phyloP scores from a whole-genome alignment of 2,888 invertebrate genomes.

The Chrysomela aeneicollis region DNA sequence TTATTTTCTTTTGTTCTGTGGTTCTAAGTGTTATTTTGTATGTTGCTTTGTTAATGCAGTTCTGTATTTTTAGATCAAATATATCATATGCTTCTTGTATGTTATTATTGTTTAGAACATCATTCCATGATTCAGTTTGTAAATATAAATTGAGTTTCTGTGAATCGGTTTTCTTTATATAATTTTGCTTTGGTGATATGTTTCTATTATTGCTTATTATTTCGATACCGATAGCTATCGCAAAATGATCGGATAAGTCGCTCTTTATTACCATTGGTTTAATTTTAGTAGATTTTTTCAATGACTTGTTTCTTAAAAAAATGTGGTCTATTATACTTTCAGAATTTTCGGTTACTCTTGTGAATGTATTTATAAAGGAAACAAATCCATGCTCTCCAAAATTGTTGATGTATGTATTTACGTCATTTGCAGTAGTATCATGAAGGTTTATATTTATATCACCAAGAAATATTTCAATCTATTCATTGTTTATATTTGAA shows the following conservation, averaged over 20 bases:
- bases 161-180: constrained; percentile 12
- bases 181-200: constrained; percentile 13
- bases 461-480: constrained; percentile 10
- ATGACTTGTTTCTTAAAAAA: constrained; percentile 14
- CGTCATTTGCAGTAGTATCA: constrained; percentile 11
- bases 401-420: constrained; percentile 11
- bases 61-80: constrained; percentile 10
- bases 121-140: constrained; percentile 7
- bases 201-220: constrained; percentile 6
- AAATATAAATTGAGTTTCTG: constrained; percentile 8
- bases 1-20: constrained; percentile 5
- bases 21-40: constrained; percentile 2
- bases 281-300: constrained; percentile 11
- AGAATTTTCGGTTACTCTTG: constrained; percentile 6
- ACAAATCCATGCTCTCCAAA: constrained; percentile 11
- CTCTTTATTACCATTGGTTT: constrained; percentile 13
- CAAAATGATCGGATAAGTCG: constrained; percentile 5
- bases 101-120: constrained; percentile 11
- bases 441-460: constrained; percentile 8
- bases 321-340: constrained; percentile 15
- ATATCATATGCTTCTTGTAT: constrained; percentile 8
- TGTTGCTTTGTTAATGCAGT: constrained; percentile 11
- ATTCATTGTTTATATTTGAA: constrained; percentile 8
- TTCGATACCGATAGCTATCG: constrained; percentile 13
- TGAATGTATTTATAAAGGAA: constrained; percentile 1